These are phyloP conservation scores for Leucophenga montana DNA, from an alignment of 2,888 invertebrate species.

Conservation along the genomic window DNA sequence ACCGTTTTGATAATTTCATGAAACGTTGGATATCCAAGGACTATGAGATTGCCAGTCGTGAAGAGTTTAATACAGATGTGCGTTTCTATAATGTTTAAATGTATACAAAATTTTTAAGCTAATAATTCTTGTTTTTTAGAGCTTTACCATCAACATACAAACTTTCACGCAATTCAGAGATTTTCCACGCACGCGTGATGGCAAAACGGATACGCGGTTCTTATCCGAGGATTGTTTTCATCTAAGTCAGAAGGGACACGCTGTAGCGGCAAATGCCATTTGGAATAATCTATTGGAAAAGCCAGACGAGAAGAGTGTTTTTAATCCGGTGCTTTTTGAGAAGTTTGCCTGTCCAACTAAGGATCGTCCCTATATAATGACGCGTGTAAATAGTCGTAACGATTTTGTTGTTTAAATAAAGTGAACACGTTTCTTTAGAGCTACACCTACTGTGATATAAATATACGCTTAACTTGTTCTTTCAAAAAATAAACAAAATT, in stretches of 20 bases:
- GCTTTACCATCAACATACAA: constrained; percentile 77
- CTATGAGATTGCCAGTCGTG: constrained; percentile 73
- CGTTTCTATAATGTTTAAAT: constrained; percentile 10
- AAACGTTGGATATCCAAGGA: constrained; percentile 75
- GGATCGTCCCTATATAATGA: constrained; percentile 65
- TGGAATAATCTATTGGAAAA: constrained; percentile 79
- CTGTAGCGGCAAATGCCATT: constrained; percentile 75
- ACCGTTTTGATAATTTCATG: constrained; percentile 74
- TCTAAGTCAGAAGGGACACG: constrained; percentile 77
- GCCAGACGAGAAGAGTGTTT: constrained; percentile 73
- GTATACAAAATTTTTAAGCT: background rate
- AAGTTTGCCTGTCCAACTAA: constrained; percentile 68
- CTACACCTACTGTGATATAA: constrained; percentile 12
- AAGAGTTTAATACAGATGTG: constrained; percentile 71
- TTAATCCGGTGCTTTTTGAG: constrained; percentile 57
- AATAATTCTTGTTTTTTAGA: constrained; percentile 60
- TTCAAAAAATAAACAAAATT: too few species aligned
- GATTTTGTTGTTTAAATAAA: constrained; percentile 51
- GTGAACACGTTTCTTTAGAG: background rate
- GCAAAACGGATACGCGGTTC: constrained; percentile 74
- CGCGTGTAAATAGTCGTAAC: constrained; percentile 62
- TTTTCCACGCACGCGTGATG: constrained; percentile 72
- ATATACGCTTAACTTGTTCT: background rate
- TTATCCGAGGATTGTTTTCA: constrained; percentile 79
- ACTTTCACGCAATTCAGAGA: constrained; percentile 73